Conservation (phyloP, 2,797 vertebrate species). For the Macrochelys suwanniensis region DNA sequence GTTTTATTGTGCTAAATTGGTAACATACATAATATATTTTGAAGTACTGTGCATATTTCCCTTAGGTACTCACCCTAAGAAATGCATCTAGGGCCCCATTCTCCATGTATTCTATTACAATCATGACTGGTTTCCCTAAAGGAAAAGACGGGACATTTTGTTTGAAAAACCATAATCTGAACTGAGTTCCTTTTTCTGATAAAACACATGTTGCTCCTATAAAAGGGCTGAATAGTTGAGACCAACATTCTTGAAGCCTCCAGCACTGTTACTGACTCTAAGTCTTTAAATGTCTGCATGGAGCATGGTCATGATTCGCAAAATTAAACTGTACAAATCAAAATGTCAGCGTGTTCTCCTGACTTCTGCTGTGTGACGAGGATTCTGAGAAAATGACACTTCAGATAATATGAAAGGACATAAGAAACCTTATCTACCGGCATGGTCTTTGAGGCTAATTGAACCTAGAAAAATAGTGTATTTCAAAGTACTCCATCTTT, state of each 20-base stretch:
- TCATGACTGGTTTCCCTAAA: slow-evolving; percentile 99
- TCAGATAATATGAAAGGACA: slow-evolving; percentile 62
- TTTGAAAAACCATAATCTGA: slow-evolving; percentile 66
- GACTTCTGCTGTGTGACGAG: slow-evolving; percentile 65
- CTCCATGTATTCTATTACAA: slow-evolving; percentile 99
- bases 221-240: slow-evolving; percentile 49
- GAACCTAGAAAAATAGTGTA: slow-evolving; percentile 57
- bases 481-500: slow-evolving; percentile 66
- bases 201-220: slow-evolving; percentile 55
- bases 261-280: slow-evolving; percentile 58
- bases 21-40: neutral
- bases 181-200: slow-evolving; percentile 38
- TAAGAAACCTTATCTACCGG: slow-evolving; percentile 60
- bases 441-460: slow-evolving; percentile 65
- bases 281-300: slow-evolving; percentile 71
- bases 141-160: slow-evolving; percentile 60
- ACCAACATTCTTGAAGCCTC: slow-evolving; percentile 52
- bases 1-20: slow-evolving; percentile 24
- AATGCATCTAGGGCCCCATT: slow-evolving; percentile 98
- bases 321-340: slow-evolving; percentile 72
- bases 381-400: slow-evolving; percentile 66
- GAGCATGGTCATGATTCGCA: slow-evolving; percentile 58
- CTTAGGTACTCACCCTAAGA: slow-evolving; percentile 92
- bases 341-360: slow-evolving; percentile 67
- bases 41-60: slow-evolving; percentile 9